Evolutionary conservation across 2,113 vertebrate genomes (phyloP), one percentile per base, ranked within the genome.

Genomic region (Chitala chitala): DNA sequence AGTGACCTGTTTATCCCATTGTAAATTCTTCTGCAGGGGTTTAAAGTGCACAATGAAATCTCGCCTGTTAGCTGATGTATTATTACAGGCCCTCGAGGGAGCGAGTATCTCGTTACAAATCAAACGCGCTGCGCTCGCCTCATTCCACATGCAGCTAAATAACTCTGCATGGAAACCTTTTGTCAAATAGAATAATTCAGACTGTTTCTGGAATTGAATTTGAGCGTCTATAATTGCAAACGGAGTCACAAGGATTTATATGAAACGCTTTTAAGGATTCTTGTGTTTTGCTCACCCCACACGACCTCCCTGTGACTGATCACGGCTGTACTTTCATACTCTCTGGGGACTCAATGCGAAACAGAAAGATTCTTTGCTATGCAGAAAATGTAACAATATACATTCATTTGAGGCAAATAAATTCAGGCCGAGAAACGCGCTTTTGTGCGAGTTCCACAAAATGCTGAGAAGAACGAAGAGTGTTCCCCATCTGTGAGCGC

Each of bases 241-340:
- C 72, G 80, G 80, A 78, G 78, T 79, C 76, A 66, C 69, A 65
- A 66, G 79, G 78, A 79, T 77, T 81, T 81, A 79, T 79, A 73
- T 74, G 72, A 81, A 74, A 81, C 78, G 78, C 61, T 77, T 81
- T 81, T 79, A 81, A 77, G 74, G 80, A 79, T 76, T 79, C 71
- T 64, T 72, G 54, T 74, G 72, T 78, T 79, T 71, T 55, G 20
- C 56, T 81, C 76, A 81, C 78, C 80, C 78, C 71, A 71, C 48
- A 72, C 73, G 72, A 82, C 80, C 80, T 68, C 54, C n/a, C 71
- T 44, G 51, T 78, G 74, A 76, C 73, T 77, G 77, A 81, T 68
- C 78, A 55, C 10, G 69, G 26, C 9, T 65, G 75, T 53, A 56
- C 15, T 66, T 71, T 40, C 31, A 61, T 24, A 24, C 44, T 75